Evolutionary conservation across 2,888 invertebrate genomes (phyloP).

Genomic region (Parochlus steinenii): DNA sequence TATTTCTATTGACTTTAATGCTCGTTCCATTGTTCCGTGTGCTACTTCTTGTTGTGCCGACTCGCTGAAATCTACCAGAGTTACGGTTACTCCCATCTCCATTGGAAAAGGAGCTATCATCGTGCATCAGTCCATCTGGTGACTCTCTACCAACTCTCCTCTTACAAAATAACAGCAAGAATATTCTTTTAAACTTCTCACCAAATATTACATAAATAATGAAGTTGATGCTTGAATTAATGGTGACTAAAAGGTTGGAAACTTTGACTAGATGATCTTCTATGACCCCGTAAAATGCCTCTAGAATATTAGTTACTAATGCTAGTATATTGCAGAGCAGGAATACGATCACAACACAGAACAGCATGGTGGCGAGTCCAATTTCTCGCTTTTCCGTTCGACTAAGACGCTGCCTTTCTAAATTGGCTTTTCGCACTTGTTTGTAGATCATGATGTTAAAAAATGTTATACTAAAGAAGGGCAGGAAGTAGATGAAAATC

Average conservation of each 20-base stretch:
- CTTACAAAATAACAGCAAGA: slow-evolving; percentile 63
- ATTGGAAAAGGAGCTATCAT: slow-evolving; percentile 68
- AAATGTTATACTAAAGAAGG: slow-evolving; percentile 72
- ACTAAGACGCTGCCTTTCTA: slow-evolving; percentile 76
- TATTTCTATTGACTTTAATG: slow-evolving; percentile 27
- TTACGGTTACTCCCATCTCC: slow-evolving; percentile 49
- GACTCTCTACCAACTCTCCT: slow-evolving; percentile 44
- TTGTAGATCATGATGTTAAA: slow-evolving; percentile 83
- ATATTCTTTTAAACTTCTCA: slow-evolving; percentile 84
- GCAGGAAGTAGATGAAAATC: slow-evolving; percentile 84
- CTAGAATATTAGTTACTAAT: slow-evolving; percentile 69
- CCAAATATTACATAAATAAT: slow-evolving; percentile 96
- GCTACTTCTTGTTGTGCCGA: slow-evolving; percentile 31
- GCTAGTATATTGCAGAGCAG: slow-evolving; percentile 83
- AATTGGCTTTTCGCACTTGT: slow-evolving; percentile 77
- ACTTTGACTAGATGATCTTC: slow-evolving; percentile 57
- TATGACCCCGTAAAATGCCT: slow-evolving; percentile 54
- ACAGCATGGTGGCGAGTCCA: slow-evolving; percentile 84
- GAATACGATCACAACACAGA: slow-evolving; percentile 88
- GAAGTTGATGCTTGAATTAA: slow-evolving; percentile 96
- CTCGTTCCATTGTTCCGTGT: slow-evolving; percentile 20
- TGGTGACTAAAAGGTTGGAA: slow-evolving; percentile 84
- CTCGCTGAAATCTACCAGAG: slow-evolving; percentile 41
- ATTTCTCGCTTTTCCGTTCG: slow-evolving; percentile 84
- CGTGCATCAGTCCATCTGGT: slow-evolving; percentile 56